Evolutionary conservation across 2,888 invertebrate genomes (phyloP).

Genomic region (Oscheius sp.): DNA sequence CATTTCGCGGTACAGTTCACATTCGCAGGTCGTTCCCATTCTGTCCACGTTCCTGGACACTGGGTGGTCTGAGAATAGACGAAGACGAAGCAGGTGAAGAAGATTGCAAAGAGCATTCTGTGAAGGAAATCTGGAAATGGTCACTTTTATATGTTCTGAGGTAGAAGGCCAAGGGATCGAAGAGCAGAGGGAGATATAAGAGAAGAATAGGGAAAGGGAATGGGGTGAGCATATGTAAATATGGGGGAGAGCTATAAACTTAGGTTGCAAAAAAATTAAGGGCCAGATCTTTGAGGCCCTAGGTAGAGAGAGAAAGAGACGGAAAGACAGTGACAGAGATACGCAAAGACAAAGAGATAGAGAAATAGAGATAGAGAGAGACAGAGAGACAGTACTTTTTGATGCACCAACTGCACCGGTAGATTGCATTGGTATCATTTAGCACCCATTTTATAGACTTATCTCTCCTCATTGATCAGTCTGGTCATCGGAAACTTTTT

Average conservation of each 20-base stretch:
- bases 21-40: not conserved
- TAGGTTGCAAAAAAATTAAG: not conserved
- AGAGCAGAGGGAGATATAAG: not conserved
- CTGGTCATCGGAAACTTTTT: too few relatives aligned
- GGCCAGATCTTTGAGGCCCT: too few relatives aligned
- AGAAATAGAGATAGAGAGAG: not conserved
- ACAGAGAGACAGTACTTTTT: not conserved
- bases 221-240: too few relatives aligned
- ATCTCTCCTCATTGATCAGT: too few relatives aligned
- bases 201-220: too few relatives aligned
- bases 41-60: slow-evolving; percentile 13
- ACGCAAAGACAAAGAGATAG: not conserved
- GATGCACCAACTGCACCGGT: not conserved
- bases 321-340: not conserved
- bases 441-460: too few relatives aligned
- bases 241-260: not conserved
- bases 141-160: not conserved
- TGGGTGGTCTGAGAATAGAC: not conserved
- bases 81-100: too few relatives aligned
- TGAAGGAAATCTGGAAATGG: not conserved
- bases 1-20: slow-evolving; percentile 1
- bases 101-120: too few relatives aligned
- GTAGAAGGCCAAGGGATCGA: not conserved
- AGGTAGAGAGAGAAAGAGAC: not conserved
- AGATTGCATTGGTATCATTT: too few relatives aligned